phyloP scores from a whole-genome alignment of 1,140 invertebrate species.

The Aphelinus certus region DNA sequence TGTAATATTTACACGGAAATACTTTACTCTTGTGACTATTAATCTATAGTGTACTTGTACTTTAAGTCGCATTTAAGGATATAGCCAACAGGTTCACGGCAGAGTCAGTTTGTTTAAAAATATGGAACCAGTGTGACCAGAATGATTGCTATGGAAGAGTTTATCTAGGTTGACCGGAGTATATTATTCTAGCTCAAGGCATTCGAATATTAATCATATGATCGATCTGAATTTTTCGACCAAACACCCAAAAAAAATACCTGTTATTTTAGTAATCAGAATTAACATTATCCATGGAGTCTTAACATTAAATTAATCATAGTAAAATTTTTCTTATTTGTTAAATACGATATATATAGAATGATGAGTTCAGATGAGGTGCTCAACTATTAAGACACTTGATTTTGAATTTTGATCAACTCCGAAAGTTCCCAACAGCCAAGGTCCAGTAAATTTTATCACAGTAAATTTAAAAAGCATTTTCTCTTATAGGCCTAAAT shows the following conservation, averaged over 20 bases:
- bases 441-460: constrained; percentile 26
- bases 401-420: no score
- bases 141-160: constrained; percentile 60
- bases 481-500: constrained; percentile 8
- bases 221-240: not conserved
- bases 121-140: constrained; percentile 68
- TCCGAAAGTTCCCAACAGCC: no score
- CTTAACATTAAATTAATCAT: no score
- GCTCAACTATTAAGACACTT: no score
- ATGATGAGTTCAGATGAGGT: no score
- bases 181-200: constrained; percentile 3
- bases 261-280: no score
- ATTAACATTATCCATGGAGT: no score
- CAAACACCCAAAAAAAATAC: no score
- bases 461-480: constrained; percentile 39
- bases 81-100: constrained; percentile 59
- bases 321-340: no score
- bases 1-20: constrained; percentile 30
- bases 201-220: no score
- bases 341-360: no score
- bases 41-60: constrained; percentile 34
- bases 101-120: constrained; percentile 55
- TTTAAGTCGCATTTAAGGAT: constrained; percentile 2
- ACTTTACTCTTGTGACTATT: constrained; percentile 7
- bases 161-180: constrained; percentile 4